Base-by-base conservation (phyloP, 1,140 invertebrate genomes). In the Drosophila melanogaster region DNA sequence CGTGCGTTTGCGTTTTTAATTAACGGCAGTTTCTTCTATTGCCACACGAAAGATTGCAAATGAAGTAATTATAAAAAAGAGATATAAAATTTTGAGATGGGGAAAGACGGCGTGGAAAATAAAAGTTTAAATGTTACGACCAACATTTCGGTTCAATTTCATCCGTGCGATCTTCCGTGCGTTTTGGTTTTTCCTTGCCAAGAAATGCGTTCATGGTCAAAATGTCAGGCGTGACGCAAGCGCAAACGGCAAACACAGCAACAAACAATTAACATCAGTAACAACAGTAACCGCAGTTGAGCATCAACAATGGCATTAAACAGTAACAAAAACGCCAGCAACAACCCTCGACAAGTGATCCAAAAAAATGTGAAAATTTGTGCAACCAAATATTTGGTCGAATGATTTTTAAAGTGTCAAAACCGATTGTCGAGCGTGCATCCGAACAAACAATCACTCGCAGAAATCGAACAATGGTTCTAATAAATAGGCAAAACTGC, bases 201-300 rank as follows among this genome's bases (percentile, higher is more conserved):
- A 79, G 73, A 86, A 85, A 85, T 87, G 81, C 81, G 81, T 86
- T 86, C 83, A 87, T 83, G 83, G 83, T 87, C 84, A 87, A 69
- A 83, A 75, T 89, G 70, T 83, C 79, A 87, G 72, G 76, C 57
- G 62, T 83, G 79, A 77, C 40, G 79, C 75, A 81, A 81, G 30
- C 60, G 46, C 38, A 67, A 67, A 65, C 66, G 35, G 62, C 64
- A 38, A 40, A 54, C 51, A 65, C 66, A 44, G 62, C 64, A 38
- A 40, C 8, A 8, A 30, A 55, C 53, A 51, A 51, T 51, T 51
- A 61, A 61, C 58, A 62, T 35, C 38, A 22, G 19, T 22, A 22
- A 22, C 19, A 41, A 54, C 50, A 62, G 17, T 33, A 64, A 49
- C 30, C 26, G 43, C 10, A 35, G 8, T 37, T 37, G 61, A 41